Base-by-base conservation (phyloP, 2,888 invertebrate genomes). In the Tricholauxania praeusta region DNA sequence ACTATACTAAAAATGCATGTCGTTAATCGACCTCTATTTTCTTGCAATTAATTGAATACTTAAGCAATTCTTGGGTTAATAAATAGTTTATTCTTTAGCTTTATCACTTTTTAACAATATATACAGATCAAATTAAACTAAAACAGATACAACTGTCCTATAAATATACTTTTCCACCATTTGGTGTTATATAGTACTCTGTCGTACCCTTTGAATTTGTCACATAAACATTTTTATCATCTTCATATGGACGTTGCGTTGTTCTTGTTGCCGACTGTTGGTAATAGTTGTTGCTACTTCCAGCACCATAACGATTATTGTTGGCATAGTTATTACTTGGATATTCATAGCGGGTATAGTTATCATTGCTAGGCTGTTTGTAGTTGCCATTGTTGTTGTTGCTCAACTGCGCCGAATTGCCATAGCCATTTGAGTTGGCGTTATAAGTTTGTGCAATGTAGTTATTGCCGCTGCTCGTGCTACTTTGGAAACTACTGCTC, bases 181-280 rank as follows among this genome's bases (percentile, higher is more conserved):
- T 80, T 7, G 84, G 83, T 6, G 82, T 83, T 62, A 87, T 79
- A 32, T 84, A 87, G 76, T 86, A 87, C 74, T 87, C 86, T 0
- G 82, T 84, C 1, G 84, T 75, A 0, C 87, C 87, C 57, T 82
- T 79, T 0, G 81, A 78, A 79, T 87, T 86, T 39, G 83, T 86
- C 32, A 87, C 82, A 75, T 87, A 87, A 32, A 87, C 80, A 76
- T 87, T 87, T 59, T 83, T 81, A 67, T 84, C 80, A 47, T 84
- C 82, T 52, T 82, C 82, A 4, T 77, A 78, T 15, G 78, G 80
- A 8, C 71, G 67, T 1, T 74, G 69, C 3, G 74, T 68, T 14
- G 75, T 70, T 8, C 75, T 71, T 3, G 60, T 70, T 19, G 71
- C 48, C 39, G 62, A 17, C 49, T 65, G 73, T 59, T 73, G 69